phyloP scores from a whole-genome alignment of 2,797 vertebrate genomes.

The Holocentrus rufus region DNA sequence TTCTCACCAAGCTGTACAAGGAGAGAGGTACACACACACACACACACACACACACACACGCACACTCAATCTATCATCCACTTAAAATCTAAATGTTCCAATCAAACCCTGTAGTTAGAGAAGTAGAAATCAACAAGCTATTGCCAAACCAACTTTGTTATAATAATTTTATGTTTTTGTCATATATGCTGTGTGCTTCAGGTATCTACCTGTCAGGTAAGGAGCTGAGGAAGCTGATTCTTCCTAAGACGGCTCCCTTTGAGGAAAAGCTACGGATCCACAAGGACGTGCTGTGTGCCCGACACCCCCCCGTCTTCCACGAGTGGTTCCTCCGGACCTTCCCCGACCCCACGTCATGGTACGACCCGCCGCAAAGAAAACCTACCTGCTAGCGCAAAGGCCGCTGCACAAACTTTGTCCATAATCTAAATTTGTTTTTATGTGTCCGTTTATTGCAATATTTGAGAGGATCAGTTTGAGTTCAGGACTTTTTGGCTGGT shows the following conservation, averaged over 20 bases:
- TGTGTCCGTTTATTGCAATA: not conserved
- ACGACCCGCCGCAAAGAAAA: not conserved
- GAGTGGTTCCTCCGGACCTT: constrained; percentile 98
- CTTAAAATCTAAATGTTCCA: no score
- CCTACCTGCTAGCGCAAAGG: not conserved
- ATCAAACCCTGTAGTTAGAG: no score
- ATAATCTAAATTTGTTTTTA: not conserved
- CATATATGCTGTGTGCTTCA: constrained; percentile 57
- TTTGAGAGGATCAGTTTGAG: not conserved
- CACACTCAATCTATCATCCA: no score
- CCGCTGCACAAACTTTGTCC: not conserved
- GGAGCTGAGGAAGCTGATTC: constrained; percentile 92
- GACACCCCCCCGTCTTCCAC: constrained; percentile 92
- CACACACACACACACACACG: not conserved
- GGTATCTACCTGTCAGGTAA: constrained; percentile 93
- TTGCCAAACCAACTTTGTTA: not conserved
- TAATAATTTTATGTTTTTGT: not conserved
- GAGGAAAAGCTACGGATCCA: constrained; percentile 93
- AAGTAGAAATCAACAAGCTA: not conserved
- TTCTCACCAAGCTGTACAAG: constrained; percentile 96
- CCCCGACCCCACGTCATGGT: constrained; percentile 97
- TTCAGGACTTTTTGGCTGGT: not conserved
- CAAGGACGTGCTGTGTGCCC: constrained; percentile 89
- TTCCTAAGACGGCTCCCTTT: constrained; percentile 90
- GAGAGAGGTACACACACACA: constrained; percentile 87